Conservation (phyloP, 1,140 invertebrate species). For the Bombyx mori region DNA sequence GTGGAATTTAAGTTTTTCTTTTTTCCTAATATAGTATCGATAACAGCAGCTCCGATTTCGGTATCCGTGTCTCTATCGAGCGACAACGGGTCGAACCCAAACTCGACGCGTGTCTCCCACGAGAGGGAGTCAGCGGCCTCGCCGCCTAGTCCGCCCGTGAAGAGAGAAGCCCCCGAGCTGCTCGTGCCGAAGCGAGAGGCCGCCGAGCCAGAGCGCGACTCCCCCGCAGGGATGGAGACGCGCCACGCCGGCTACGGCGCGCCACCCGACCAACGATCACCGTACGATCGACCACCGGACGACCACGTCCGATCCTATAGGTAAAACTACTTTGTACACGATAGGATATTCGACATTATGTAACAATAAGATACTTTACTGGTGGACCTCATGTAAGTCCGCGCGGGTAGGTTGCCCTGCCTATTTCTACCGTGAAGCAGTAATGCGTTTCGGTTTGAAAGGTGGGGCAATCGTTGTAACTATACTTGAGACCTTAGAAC, state of each 20-base stretch:
- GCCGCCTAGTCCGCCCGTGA: slow-evolving; percentile 71
- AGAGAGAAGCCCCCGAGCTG: slow-evolving; percentile 71
- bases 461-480: no score
- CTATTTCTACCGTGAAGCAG: no score
- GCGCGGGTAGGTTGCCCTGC: no score
- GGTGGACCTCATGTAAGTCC: no score
- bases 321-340: slow-evolving; percentile 24
- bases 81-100: slow-evolving; percentile 29
- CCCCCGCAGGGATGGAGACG: slow-evolving; percentile 81
- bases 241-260: slow-evolving; percentile 71
- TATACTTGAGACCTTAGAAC: no score
- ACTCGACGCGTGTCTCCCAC: slow-evolving; percentile 64
- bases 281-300: slow-evolving; percentile 76
- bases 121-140: slow-evolving; percentile 72
- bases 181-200: slow-evolving; percentile 77
- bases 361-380: no score
- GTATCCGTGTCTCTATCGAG: slow-evolving; percentile 18
- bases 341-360: no score
- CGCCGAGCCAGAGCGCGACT: slow-evolving; percentile 78
- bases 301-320: slow-evolving; percentile 73
- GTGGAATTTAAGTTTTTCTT: no score
- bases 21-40: not conserved
- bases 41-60: slow-evolving; percentile 18
- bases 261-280: slow-evolving; percentile 74
- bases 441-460: no score